A percentile compares a stretch with the other conserved stretches of the same genome.
Evolutionary conservation across 2,797 vertebrate species (phyloP).

Genomic region (Pantherophis vulpinus): DNA sequence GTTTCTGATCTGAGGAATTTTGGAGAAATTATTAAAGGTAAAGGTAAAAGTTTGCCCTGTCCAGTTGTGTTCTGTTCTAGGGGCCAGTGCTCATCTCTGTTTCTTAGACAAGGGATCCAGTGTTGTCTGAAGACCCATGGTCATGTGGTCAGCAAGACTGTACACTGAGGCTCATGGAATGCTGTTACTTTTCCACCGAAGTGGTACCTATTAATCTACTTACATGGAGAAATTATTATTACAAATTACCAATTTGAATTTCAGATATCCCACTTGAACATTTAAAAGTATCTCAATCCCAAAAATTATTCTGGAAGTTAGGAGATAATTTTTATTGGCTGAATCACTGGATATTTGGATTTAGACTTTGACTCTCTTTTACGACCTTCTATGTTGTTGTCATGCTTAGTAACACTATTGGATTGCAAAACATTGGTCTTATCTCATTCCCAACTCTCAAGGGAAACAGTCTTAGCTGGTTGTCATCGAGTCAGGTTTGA

Average conservation of each 20-base stretch:
- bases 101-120: background rate
- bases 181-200: background rate
- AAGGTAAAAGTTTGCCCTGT: background rate
- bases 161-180: background rate
- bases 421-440: background rate
- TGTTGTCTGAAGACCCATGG: background rate
- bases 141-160: background rate
- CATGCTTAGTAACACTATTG: background rate
- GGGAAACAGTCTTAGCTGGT: background rate
- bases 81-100: background rate
- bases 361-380: background rate
- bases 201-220: background rate
- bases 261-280: background rate
- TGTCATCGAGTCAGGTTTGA: background rate
- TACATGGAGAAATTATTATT: background rate
- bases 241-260: background rate
- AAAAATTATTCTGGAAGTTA: background rate
- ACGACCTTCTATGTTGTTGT: background rate
- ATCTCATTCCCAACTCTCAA: background rate
- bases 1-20: background rate
- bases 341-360: background rate
- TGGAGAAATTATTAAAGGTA: background rate
- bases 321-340: background rate
- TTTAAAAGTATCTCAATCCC: background rate
- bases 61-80: background rate